Base-by-base conservation (phyloP, 2,888 invertebrate species). In the Leptopilina drosophilae region DNA sequence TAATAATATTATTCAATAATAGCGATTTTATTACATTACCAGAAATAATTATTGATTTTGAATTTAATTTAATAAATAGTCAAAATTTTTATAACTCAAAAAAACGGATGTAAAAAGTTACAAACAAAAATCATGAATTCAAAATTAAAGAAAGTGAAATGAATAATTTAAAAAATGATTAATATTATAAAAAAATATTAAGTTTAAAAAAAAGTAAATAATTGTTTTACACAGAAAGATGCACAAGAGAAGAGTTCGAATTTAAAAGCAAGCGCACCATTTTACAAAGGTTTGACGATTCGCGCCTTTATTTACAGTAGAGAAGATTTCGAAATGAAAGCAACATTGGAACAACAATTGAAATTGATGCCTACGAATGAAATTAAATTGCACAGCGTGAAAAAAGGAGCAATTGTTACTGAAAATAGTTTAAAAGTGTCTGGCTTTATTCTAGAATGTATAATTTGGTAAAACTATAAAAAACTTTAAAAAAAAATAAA, bases 251-350 rank as follows among this genome's bases (percentile, higher is more conserved):
- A 73, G 53, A 14, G 2, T 14, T 26, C 69, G 7, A 15, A 64
- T 14, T 14, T 82, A 3, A 85, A 90, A 42, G 82, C 88, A 81
- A 90, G 91, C 8, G 82, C 88, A 67, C 80, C 81, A 56, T 89
- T 90, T 82, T 86, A 84, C 76, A 86, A 88, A 80, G 84, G 88
- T 2, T 66, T 92, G 66, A 85, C 88, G 0, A 75, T 92, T 9
- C 85, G 86, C 40, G 85, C 92, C 77, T 85, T 87, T 73, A 87
- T 90, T 73, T 85, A 89, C 20, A 85, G 89, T 77, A 78, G 85
- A 11, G 83, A 85, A 77, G 90, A 91, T 82, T 84, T 87, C 65
- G 87, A 89, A 83, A 46, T 85, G 15, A 88, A 85, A 81, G 82
- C 89, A 66, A 82, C 81, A 49, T 67, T 86, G 2, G 80, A 80